Conservation (phyloP, 2,113 vertebrate genomes). For the Epinephelus cyanopodus region DNA sequence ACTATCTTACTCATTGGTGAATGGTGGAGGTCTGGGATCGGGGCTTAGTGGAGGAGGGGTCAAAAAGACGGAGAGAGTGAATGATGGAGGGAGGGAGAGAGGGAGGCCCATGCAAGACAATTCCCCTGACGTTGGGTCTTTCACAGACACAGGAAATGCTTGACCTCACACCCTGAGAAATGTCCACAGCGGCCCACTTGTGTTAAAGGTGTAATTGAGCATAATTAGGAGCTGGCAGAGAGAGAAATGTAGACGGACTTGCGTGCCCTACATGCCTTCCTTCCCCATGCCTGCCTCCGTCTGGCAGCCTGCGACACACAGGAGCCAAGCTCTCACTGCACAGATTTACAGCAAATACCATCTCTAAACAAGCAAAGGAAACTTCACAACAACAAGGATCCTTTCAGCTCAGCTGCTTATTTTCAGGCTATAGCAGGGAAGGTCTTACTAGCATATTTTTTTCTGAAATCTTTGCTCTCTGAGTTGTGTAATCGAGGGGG, state of each 20-base stretch:
- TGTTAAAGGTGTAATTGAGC: conserved; percentile 86
- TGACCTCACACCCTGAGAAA: conserved; percentile 85
- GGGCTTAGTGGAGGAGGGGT: conserved; percentile 71
- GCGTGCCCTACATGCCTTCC: conserved; percentile 68
- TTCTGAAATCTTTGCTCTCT: conserved; percentile 13
- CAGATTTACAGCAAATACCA: conserved; percentile 74
- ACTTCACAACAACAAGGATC: conserved; percentile 69
- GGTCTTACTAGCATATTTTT: neutral
- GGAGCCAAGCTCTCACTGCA: conserved; percentile 66
- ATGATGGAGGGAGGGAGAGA: conserved; percentile 65
- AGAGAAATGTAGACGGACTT: conserved; percentile 68
- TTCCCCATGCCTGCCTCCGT: conserved; percentile 58
- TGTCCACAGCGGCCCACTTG: conserved; percentile 82
- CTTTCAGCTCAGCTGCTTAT: conserved; percentile 60
- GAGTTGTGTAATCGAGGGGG: conserved; percentile 15
- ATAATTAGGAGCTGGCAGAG: conserved; percentile 83
- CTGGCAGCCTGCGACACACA: conserved; percentile 63
- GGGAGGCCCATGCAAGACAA: conserved; percentile 73
- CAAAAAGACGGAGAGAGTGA: conserved; percentile 64
- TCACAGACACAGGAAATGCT: conserved; percentile 86
- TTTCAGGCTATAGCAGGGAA: conserved; percentile 18
- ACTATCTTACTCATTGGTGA: conserved; percentile 70
- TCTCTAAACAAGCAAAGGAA: conserved; percentile 61
- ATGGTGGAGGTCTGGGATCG: conserved; percentile 70
- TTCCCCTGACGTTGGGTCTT: conserved; percentile 79